Percentiles rank a stretch among this genome's conserved stretches.
Evolutionary conservation across 1,140 invertebrate genomes (phyloP).

Genomic region (Drosophila novamexicana): DNA sequence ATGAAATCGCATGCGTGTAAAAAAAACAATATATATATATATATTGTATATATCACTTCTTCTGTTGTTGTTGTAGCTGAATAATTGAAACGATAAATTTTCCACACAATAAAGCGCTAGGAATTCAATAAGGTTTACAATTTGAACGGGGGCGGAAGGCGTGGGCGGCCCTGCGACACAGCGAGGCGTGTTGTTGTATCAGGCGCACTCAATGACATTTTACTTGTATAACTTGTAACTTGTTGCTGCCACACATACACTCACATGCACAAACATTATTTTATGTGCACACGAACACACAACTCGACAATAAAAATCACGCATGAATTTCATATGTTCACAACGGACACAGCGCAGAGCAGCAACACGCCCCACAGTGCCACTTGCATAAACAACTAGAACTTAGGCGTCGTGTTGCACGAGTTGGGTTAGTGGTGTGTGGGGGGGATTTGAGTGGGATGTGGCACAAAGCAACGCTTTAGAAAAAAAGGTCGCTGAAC

Average conservation of each 20-base stretch:
- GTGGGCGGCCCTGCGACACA: no score
- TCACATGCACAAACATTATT: conserved; percentile 75
- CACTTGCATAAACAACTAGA: conserved; percentile 73
- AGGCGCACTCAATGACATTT: conserved; percentile 46
- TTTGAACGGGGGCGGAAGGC: conserved; percentile 30
- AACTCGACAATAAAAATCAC: conserved; percentile 81
- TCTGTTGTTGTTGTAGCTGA: conserved; percentile 32
- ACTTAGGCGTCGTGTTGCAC: neutral
- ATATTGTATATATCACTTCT: neutral
- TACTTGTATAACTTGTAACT: conserved; percentile 56
- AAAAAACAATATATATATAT: conserved; percentile 5
- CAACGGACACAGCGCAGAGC: conserved; percentile 40
- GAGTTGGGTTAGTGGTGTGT: no score
- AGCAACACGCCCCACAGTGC: conserved; percentile 33
- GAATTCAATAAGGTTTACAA: conserved; percentile 80
- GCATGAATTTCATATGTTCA: conserved; percentile 76
- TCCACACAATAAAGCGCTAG: conserved; percentile 75
- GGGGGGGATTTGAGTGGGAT: neutral
- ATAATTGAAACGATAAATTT: conserved; percentile 81
- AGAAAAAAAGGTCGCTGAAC: conserved; percentile 49
- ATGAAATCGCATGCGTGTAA: conserved; percentile 41
- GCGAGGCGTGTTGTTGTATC: neutral
- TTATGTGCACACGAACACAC: conserved; percentile 72
- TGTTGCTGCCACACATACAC: conserved; percentile 57
- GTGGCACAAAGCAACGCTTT: conserved; percentile 7